Conservation (phyloP, 2,888 invertebrate species). For the Standfussiana lucernea region DNA sequence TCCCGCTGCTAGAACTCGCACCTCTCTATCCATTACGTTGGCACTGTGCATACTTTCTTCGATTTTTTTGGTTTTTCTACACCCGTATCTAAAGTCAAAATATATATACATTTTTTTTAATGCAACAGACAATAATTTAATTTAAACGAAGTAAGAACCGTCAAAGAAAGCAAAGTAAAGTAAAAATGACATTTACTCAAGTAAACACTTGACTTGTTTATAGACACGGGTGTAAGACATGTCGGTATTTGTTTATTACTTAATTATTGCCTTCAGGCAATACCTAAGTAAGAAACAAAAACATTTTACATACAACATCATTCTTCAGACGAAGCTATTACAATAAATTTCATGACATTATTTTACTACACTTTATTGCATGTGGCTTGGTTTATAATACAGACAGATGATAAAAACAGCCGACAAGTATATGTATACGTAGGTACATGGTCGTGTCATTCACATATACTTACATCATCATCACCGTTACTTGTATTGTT, state of each 20-base stretch:
- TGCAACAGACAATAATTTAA: no score
- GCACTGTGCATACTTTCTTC: neutral
- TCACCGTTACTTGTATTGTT: slow-evolving; percentile 36
- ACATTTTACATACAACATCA: neutral
- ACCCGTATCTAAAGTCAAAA: no score
- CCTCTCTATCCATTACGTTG: neutral
- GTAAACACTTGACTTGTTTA: no score
- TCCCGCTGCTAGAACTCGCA: neutral
- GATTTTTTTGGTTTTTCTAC: neutral
- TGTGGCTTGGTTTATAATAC: slow-evolving; percentile 26
- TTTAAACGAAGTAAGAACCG: no score
- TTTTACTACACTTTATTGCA: neutral
- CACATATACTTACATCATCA: slow-evolving; percentile 40
- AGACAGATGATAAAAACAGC: slow-evolving; percentile 46
- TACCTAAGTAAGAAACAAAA: neutral
- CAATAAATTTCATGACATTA: slow-evolving; percentile 4
- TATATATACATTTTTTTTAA: no score
- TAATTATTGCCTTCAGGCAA: no score
- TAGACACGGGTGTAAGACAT: neutral
- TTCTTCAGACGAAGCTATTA: neutral
- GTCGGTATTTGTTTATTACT: no score
- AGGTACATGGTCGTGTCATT: slow-evolving; percentile 39
- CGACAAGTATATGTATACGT: neutral
- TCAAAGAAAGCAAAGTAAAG: no score
- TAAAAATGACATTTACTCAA: no score